phyloP scores from a whole-genome alignment of 2,113 vertebrate species.

The Physeter macrocephalus region DNA sequence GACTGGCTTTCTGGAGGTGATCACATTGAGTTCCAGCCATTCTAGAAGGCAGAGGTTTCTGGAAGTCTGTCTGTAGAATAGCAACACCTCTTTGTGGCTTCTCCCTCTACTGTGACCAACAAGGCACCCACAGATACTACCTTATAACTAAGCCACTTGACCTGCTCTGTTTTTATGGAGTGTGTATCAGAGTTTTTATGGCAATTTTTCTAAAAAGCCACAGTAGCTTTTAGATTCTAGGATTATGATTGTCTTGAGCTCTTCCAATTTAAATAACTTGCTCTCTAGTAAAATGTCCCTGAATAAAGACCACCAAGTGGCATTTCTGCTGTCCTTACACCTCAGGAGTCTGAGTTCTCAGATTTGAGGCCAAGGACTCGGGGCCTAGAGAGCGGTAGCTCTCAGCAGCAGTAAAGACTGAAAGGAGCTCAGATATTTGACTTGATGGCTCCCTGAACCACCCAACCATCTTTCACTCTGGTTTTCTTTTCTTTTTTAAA shows the following conservation, averaged over 20 bases:
- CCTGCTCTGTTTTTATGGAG: neutral
- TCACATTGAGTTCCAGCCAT: accelerated
- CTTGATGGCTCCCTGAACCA: neutral
- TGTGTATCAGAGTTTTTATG: neutral
- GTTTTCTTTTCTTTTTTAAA: neutral
- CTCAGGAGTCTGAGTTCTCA: neutral
- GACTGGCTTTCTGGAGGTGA: neutral
- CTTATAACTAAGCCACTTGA: neutral
- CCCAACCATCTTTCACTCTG: neutral
- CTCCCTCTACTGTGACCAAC: neutral
- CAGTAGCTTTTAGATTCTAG: neutral
- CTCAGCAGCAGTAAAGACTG: accelerated
- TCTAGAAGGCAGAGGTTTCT: neutral
- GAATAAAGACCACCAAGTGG: neutral
- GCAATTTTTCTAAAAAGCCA: neutral
- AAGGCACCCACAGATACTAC: neutral
- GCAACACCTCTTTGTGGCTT: neutral
- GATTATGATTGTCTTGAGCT: neutral
- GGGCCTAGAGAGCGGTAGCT: too few species aligned
- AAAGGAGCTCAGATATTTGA: neutral
- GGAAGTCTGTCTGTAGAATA: neutral
- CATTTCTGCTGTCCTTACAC: neutral
- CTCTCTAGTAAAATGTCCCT: neutral
- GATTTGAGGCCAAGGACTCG: neutral
- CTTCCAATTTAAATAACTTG: neutral